Evolutionary conservation across 2,113 vertebrate genomes (phyloP), one percentile per base, ranked within the genome.

Genomic region (Festucalex cinctus): DNA sequence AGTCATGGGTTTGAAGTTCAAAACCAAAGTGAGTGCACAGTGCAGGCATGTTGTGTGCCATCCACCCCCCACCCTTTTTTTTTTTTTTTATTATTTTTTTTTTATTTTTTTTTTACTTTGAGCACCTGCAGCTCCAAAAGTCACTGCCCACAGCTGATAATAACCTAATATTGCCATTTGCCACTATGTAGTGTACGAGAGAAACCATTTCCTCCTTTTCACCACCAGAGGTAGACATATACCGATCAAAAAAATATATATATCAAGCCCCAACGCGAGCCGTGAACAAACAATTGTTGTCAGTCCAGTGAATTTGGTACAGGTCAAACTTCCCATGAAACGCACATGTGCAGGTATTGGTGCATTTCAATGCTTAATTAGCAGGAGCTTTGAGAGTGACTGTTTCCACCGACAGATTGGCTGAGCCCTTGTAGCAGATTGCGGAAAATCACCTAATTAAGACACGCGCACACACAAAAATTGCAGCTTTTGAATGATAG

Each of bases 311-410:
- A 65, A 63, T 70, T 63, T 35, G 28, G 28, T 32, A 32, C 28
- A 76, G 73, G 67, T 43, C 62, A 54, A 68, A 36, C 54, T 72
- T 83, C 66, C 43, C 24, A 68, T 66, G 64, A 85, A 85, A 79
- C 60, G 72, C 57, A 57, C 84, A 77, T 80, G 79, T 88, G 65
- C 73, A 75, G 68, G 54, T 70, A 60, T 69, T 83, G 68, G 73
- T 83, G 83, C 61, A 84, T 83, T 83, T 75, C 71, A 85, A 81
- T 77, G 70, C 72, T 67, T 82, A 85, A 86, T 87, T 82, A 83
- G 70, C 68, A 78, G 68, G 66, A 76, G 74, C 80, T 68, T 4
- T 32, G 60, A 44, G 53, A 78, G 78, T 82, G 64, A 82, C 81
- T 69, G 75, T 80, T 83, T 83, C 76, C 43, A 39, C 58, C 46